These are phyloP conservation scores for Melanotus villosus DNA, from an alignment of 2,888 invertebrate genomes.

Conservation along the genomic window DNA sequence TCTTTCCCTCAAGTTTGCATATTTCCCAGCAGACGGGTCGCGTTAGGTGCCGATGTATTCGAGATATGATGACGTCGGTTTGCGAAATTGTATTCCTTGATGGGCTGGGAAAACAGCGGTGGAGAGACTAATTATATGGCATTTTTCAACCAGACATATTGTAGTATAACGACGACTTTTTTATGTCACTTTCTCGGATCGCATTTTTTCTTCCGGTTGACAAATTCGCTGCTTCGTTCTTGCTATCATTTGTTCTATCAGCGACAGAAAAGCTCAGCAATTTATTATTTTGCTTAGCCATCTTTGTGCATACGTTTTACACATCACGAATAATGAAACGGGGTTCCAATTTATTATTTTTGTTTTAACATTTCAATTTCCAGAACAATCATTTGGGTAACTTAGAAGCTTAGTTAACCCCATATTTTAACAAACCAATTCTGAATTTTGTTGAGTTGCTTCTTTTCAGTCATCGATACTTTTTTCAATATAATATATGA, in stretches of 20 bases:
- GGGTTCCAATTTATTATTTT: background rate
- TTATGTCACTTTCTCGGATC: constrained; percentile 48
- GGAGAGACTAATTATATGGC: constrained; percentile 63
- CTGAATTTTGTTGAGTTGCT: no score
- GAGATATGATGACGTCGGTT: constrained; percentile 51
- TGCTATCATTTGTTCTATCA: constrained; percentile 46
- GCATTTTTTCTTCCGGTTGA: constrained; percentile 46
- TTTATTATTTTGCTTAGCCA: constrained; percentile 33
- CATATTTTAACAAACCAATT: no score
- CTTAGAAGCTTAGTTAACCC: no score
- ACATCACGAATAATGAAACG: background rate
- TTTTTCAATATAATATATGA: no score
- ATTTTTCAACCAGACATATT: constrained; percentile 61
- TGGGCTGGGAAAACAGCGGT: constrained; percentile 49
- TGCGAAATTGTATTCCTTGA: constrained; percentile 57
- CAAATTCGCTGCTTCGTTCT: constrained; percentile 46
- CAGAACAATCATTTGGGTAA: no score
- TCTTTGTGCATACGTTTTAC: constrained; percentile 29
- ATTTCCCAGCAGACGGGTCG: constrained; percentile 64
- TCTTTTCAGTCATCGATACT: no score
- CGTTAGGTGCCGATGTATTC: constrained; percentile 50
- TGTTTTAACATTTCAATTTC: no score
- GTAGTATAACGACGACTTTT: constrained; percentile 56
- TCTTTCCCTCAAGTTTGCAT: constrained; percentile 65
- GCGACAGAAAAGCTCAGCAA: constrained; percentile 31